Percentiles rank a stretch among this genome's conserved stretches.
Conservation (phyloP, 1,140 invertebrate species). For the Pristionchus pacificus region DNA sequence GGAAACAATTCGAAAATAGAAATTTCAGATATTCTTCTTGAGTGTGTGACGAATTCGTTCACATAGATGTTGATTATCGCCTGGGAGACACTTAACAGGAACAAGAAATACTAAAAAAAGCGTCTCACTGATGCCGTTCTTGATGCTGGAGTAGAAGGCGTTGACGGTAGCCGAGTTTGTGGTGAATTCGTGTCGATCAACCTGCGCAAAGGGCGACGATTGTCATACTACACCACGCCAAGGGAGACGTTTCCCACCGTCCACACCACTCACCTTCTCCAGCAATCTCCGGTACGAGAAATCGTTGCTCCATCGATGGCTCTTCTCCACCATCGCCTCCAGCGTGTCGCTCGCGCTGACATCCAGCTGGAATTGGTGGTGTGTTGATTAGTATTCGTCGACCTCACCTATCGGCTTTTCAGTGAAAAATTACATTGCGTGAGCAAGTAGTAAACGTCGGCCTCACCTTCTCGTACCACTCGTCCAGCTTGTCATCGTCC, state of each 20-base stretch:
- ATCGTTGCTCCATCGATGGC: constrained; percentile 61
- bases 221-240: no score
- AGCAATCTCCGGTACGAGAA: constrained; percentile 61
- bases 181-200: constrained; percentile 62
- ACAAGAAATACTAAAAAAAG: constrained; percentile 12
- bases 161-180: constrained; percentile 63
- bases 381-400: neutral
- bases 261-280: constrained; percentile 56
- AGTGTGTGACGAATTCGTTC: no score
- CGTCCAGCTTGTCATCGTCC: constrained; percentile 61
- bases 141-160: constrained; percentile 66
- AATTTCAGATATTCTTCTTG: no score
- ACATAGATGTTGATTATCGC: no score
- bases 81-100: constrained; percentile 16
- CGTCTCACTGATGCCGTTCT: constrained; percentile 67
- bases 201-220: no score
- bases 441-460: no score
- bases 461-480: constrained; percentile 62
- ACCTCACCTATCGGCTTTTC: no score
- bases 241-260: no score
- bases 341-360: constrained; percentile 58
- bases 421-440: no score
- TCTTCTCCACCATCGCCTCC: constrained; percentile 59
- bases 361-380: constrained; percentile 45
- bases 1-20: no score